Base-by-base conservation (phyloP, 2,113 vertebrate species). In the Sminthopsis crassicaudata region DNA sequence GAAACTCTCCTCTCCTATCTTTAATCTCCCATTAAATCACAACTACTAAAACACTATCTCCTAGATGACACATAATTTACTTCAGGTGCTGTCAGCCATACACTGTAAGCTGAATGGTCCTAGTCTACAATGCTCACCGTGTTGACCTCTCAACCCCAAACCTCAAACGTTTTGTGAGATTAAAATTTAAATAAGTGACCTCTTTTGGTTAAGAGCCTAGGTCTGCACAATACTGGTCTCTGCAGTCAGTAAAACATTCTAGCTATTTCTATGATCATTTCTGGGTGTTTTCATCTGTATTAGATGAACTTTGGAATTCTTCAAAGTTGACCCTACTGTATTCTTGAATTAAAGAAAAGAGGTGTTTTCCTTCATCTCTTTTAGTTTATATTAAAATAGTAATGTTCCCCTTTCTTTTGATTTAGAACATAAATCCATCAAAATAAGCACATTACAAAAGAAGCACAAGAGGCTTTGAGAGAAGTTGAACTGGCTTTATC, bases 11-110 rank as follows among this genome's bases (percentile, higher is more conserved):
- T n/a, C 46, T 91, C 54, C 91, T 10, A 60, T 91, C 76, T 93
- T 95, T 52, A 91, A 90, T 51, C 1, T 57, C 30, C 92, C 88
- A 92, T 88, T 93, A 67, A 89, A 90, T 93, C 30, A 93, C 1
- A 91, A 89, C 60, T 92, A 90, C 36, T 52, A 91, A 95, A 53
- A 22, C 50, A 54, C 53, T 76, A 84, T 9, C 88, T 91, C 53
- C 57, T 93, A 84, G 93, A 96, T 94, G 91, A 92, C 67, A 91
- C 57, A 91, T 2, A 93, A 89, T 67, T 46, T 67, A 55, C 91
- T 91, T 92, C 36, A 91, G 54, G 1, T 84, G 36, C 19, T 84
- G 19, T 42, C 67, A 84, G 67, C n/a, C 46, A 91, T 26, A 94
- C 8, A 89, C 54, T 76, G 42, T 91, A 50, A 53, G 8, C 51